phyloP scores from a whole-genome alignment of 1,140 invertebrate genomes.

The Phortica variegata region DNA sequence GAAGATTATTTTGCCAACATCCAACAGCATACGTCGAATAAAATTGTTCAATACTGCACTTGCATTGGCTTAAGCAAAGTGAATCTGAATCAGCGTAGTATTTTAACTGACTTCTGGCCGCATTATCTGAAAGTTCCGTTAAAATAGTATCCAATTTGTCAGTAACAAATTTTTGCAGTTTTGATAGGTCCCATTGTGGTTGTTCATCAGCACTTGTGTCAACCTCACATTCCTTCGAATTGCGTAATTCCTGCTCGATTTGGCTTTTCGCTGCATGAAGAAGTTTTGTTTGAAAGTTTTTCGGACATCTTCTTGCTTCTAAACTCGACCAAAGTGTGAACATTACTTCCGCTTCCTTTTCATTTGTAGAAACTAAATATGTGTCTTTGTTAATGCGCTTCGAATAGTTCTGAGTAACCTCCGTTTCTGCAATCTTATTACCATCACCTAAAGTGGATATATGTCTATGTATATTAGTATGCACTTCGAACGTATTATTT shows the following conservation, averaged over 20 bases:
- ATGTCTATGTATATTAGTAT: too few species aligned
- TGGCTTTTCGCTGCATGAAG: slow-evolving; percentile 22
- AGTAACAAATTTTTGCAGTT: slow-evolving; percentile 41
- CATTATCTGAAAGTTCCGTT: slow-evolving; percentile 37
- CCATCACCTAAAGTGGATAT: slow-evolving; percentile 5
- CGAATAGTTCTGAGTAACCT: slow-evolving; percentile 31
- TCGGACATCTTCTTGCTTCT: slow-evolving; percentile 23
- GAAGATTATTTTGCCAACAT: slow-evolving; percentile 43
- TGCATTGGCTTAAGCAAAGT: slow-evolving; percentile 12
- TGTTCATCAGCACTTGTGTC: slow-evolving; percentile 12
- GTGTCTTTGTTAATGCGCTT: slow-evolving; percentile 40
- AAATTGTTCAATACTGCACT: slow-evolving; percentile 1
- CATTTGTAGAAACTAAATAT: slow-evolving; percentile 36
- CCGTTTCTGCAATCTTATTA: slow-evolving; percentile 8
- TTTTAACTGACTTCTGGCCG: slow-evolving; percentile 29
- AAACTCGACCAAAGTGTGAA: slow-evolving; percentile 38
- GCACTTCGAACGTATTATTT: too few species aligned
- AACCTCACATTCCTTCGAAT: slow-evolving; percentile 40
- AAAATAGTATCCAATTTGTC: slow-evolving; percentile 36
- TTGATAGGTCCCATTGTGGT: slow-evolving; percentile 39
- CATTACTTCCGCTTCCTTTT: slow-evolving; percentile 34
- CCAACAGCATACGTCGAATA: slow-evolving; percentile 15
- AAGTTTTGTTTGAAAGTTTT: slow-evolving; percentile 31
- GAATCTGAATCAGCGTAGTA: slow-evolving; percentile 21
- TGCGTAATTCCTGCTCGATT: slow-evolving; percentile 28